These are phyloP conservation scores for Tetramorium simillimum DNA, from an alignment of 1,140 invertebrate genomes.

Conservation along the genomic window DNA sequence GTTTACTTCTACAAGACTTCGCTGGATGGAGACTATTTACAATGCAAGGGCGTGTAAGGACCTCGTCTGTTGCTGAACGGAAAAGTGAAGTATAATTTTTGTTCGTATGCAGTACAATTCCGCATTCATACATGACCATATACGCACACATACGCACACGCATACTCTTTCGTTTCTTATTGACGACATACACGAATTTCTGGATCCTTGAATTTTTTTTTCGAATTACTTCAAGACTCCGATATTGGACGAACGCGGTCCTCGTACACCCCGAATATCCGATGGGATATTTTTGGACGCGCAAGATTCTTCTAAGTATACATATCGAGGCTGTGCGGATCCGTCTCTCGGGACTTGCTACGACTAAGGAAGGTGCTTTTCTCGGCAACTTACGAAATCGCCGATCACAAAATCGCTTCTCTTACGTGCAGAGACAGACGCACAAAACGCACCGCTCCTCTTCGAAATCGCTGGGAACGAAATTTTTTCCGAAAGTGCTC, in stretches of 20 bases:
- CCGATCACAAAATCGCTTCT: slow-evolving; percentile 1
- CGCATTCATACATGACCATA: not conserved
- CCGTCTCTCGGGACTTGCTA: not conserved
- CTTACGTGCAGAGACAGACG: not conserved
- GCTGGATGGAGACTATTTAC: slow-evolving; percentile 41
- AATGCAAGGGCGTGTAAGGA: slow-evolving; percentile 9
- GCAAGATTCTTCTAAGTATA: slow-evolving; percentile 10
- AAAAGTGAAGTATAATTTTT: not conserved
- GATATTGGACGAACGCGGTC: not conserved
- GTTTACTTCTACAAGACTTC: slow-evolving; percentile 4
- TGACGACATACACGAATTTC: not conserved
- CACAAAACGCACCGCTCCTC: not conserved
- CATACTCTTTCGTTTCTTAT: not conserved
- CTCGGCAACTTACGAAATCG: not conserved
- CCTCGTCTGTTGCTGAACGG: not conserved
- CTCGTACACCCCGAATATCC: not conserved
- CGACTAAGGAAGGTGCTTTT: not conserved
- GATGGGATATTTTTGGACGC: not conserved
- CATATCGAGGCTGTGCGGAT: not conserved
- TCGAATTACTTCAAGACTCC: not conserved
- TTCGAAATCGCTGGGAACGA: not conserved
- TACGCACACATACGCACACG: no score
- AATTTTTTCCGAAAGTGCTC: not conserved
- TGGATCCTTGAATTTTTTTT: slow-evolving; percentile 22
- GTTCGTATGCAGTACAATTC: not conserved